Base-by-base conservation (phyloP, 2,888 invertebrate genomes). In the Eremobia ochroleuca region DNA sequence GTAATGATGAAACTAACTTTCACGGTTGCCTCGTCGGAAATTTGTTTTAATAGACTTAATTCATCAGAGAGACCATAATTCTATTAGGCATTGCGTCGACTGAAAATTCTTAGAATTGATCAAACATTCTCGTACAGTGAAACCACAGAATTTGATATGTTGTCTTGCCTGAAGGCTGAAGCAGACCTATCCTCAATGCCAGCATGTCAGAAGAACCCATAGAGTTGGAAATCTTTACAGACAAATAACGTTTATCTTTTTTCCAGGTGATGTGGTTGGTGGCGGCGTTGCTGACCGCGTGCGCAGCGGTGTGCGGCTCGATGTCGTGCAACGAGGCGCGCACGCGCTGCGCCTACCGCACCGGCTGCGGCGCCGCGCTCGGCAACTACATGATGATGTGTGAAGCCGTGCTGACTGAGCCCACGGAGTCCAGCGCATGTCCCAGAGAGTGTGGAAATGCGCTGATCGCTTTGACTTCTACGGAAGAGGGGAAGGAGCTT, bases 331-430 rank as follows among this genome's bases (percentile, higher is more conserved):
- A 97, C 87, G 97, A 97, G 88, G 98, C 98, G 46, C 97, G 98
- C 80, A 94, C 98, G 86, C 98, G 97, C 90, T 98, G 98, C 95
- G 98, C 98, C 21, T 98, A 97, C 92, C 97, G 98, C 85, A 97
- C 97, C 49, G 98, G 98, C 83, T 98, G 98, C 93, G 98, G 98
- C 59, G 97, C 97, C 90, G 98, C 98, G 21, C 97, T 98, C 77
- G 97, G 98, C 93, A 98, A 98, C 94, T 98, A 98, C 95, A 97
- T 98, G 93, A 94, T 97, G 83, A 97, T 98, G 88, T 99, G 98
- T 92, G 97, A 97, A 15, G 97, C 97, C 9, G 97, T 98, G 52
- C 96, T 98, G 55, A 97, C 97, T 66, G 97, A 97, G 46, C 97
- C 95, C 55, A 97, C 93, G 89, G 62, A 68, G 25, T 21, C 72